Percentiles rank a stretch among this genome's conserved stretches.
Conservation (phyloP, 2,888 invertebrate species). For the Tholera decimalis region DNA sequence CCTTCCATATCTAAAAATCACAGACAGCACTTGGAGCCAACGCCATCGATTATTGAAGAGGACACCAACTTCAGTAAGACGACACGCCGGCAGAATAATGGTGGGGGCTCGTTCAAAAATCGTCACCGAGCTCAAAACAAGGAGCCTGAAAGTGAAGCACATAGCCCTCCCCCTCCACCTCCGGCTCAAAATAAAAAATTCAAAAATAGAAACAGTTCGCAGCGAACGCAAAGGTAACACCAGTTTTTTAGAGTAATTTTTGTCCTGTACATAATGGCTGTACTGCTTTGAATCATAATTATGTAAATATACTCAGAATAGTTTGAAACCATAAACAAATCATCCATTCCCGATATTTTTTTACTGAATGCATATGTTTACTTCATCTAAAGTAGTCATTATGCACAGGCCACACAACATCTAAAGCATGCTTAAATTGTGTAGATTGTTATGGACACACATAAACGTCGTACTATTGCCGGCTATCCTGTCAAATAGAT, state of each 20-base stretch:
- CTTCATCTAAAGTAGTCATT: background rate
- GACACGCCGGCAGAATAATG: constrained; percentile 88
- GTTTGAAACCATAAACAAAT: no score
- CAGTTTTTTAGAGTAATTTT: constrained; percentile 5
- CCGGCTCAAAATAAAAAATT: constrained; percentile 84
- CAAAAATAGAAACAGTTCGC: constrained; percentile 85
- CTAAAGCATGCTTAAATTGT: constrained; percentile 10
- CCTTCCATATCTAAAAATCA: constrained; percentile 91
- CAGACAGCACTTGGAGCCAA: constrained; percentile 93
- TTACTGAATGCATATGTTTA: no score
- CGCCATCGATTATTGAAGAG: constrained; percentile 92
- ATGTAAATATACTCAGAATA: no score
- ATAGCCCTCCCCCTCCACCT: constrained; percentile 78
- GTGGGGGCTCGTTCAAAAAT: constrained; percentile 91
- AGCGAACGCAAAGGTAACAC: constrained; percentile 85
- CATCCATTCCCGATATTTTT: no score
- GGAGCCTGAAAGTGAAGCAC: constrained; percentile 80
- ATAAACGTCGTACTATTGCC: constrained; percentile 67
- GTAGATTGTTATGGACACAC: constrained; percentile 6
- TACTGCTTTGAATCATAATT: background rate
- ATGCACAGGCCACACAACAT: constrained; percentile 1
- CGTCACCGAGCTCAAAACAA: constrained; percentile 86
- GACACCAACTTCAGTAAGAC: constrained; percentile 91
- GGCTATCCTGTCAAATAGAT: constrained; percentile 60
- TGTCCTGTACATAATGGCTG: background rate